These are phyloP conservation scores for Abramis brama DNA, from an alignment of 2,113 vertebrate species.

Conservation along the genomic window DNA sequence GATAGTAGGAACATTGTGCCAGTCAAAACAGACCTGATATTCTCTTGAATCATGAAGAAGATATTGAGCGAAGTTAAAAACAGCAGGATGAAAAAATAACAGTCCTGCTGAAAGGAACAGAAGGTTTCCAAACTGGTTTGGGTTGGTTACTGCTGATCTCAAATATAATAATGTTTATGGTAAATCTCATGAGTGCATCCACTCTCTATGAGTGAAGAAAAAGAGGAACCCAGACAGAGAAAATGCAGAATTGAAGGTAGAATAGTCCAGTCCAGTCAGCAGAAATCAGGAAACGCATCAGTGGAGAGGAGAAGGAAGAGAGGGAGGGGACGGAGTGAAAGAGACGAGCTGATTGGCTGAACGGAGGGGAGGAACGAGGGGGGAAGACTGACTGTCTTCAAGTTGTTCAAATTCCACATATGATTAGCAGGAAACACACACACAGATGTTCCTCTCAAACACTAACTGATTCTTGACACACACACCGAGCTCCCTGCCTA, in stretches of 20 bases:
- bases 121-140: background rate
- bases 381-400: slow-evolving; percentile 50
- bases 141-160: background rate
- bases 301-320: background rate
- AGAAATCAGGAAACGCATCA: slow-evolving; percentile 43
- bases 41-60: background rate
- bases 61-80: background rate
- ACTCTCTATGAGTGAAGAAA: background rate
- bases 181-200: background rate
- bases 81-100: background rate
- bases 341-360: background rate
- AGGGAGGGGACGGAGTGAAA: background rate
- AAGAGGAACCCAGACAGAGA: background rate
- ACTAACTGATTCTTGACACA: background rate
- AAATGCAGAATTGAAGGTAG: slow-evolving; percentile 16
- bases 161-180: background rate
- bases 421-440: slow-evolving; percentile 36
- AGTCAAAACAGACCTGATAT: slow-evolving; percentile 20
- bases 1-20: background rate
- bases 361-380: slow-evolving; percentile 16
- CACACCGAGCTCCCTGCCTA: background rate
- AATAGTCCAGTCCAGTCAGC: slow-evolving; percentile 7
- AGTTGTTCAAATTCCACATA: slow-evolving; percentile 37
- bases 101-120: background rate
- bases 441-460: background rate